A percentile compares a stretch with the other conserved stretches of the same genome.
Evolutionary conservation across 2,113 vertebrate genomes (phyloP).

Genomic region (Callocephalon fimbriatum): DNA sequence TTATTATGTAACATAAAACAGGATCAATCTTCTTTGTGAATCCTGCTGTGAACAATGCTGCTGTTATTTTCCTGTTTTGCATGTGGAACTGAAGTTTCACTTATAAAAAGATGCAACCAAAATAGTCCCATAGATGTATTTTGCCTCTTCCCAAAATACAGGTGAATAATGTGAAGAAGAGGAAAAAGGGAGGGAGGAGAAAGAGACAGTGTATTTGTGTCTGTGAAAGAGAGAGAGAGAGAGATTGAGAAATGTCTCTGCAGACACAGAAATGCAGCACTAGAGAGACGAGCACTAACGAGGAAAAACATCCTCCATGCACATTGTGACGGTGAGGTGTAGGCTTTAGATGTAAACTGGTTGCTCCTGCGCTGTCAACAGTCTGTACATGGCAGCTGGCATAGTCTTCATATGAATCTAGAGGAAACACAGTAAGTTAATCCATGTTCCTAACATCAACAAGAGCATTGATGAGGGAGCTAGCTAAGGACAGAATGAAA

Average conservation of each 20-base stretch:
- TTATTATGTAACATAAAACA: background rate
- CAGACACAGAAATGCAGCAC: conserved; percentile 79
- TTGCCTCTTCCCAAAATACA: conserved; percentile 30
- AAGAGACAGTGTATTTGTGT: conserved; percentile 16
- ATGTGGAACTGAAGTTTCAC: conserved; percentile 11
- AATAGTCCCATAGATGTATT: background rate
- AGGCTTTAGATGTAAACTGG: conserved; percentile 92
- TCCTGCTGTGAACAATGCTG: background rate
- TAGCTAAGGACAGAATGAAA: background rate
- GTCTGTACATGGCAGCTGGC: conserved; percentile 97
- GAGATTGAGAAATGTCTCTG: conserved; percentile 46
- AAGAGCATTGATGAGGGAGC: background rate
- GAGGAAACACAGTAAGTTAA: background rate
- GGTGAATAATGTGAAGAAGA: background rate
- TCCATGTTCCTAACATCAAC: background rate
- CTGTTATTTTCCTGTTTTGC: conserved; percentile 10
- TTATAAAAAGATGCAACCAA: conserved; percentile 30
- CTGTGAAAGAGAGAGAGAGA: background rate
- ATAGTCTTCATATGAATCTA: conserved; percentile 99
- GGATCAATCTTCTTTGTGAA: background rate
- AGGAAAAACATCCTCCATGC: conserved; percentile 77
- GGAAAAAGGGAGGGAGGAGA: background rate
- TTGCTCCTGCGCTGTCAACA: conserved; percentile 96
- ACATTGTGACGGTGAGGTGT: background rate
- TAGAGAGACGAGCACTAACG: conserved; percentile 78